Evolutionary conservation across 2,797 vertebrate genomes (phyloP).

Genomic region (Garrulus glandarius): DNA sequence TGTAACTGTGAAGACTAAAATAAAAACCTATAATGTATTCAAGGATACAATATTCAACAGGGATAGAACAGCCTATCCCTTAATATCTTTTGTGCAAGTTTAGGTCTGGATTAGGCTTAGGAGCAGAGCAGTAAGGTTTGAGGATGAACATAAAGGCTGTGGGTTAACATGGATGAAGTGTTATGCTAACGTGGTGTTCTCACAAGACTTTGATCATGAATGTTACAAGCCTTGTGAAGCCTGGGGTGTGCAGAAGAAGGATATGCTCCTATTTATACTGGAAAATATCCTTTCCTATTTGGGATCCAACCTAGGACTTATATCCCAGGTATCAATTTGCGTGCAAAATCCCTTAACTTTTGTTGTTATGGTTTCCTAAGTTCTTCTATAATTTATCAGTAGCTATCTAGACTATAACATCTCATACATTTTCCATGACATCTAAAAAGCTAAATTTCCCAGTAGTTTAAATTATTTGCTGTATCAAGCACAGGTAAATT

Average conservation of each 20-base stretch:
- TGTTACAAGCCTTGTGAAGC: neutral
- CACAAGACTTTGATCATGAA: neutral
- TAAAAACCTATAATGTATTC: neutral
- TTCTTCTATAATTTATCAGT: neutral
- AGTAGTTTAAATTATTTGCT: slow-evolving; percentile 39
- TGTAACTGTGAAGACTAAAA: neutral
- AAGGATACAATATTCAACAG: neutral
- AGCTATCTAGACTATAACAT: neutral
- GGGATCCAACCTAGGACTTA: neutral
- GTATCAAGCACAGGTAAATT: neutral
- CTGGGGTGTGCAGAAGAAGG: neutral
- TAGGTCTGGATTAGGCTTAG: neutral
- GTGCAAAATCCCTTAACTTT: neutral
- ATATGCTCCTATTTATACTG: neutral
- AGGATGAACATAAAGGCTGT: neutral
- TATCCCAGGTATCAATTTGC: neutral
- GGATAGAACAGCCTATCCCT: neutral
- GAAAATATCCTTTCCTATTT: neutral
- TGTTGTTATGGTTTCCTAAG: neutral
- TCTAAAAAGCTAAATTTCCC: slow-evolving; percentile 11
- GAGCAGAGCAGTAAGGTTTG: neutral
- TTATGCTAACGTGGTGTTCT: neutral
- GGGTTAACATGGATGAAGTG: neutral
- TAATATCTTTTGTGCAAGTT: neutral
- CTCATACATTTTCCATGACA: slow-evolving; percentile 17